Base-by-base conservation (phyloP, 1,140 invertebrate species). In the Paramacrobiotus metropolitanus region DNA sequence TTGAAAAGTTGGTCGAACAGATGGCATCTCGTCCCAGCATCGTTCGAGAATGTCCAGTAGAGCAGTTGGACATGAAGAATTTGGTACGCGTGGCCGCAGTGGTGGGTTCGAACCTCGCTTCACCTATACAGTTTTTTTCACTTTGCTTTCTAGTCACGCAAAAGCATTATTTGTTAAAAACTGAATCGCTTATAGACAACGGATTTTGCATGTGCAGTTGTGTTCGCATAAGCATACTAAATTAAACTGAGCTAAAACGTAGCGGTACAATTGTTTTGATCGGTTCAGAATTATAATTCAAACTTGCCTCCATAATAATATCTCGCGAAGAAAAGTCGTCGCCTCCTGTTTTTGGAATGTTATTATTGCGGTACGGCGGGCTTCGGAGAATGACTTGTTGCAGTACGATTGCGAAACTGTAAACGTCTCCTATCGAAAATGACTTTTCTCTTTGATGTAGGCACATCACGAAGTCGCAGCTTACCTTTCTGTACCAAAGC, bases 321-420 rank as follows among this genome's bases (percentile, higher is more conserved):
- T n/a, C n/a, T n/a, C n/a, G n/a, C n/a, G n/a, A n/a, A n/a, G n/a
- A n/a, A n/a, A n/a, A n/a, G n/a, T n/a, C n/a, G n/a, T n/a, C n/a
- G n/a, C n/a, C n/a, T n/a, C n/a, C n/a, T n/a, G n/a, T n/a, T n/a
- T n/a, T n/a, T n/a, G n/a, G 4, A 18, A 55, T 24, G 48, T 18
- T 18, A 4, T 9, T 55, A 4, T 4, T 55, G 9, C 48, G 48
- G 48, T 18, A 55, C 48, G 48, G 48, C 9, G 48, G 48, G 24
- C 48, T 55, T 4, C 48, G 48, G 24, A 55, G 48, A 18, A 55
- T 55, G 24, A 55, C 24, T 21, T 96, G 92, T 71, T 94, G 95
- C 9, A 95, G 76, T 40, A 97, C 81, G 48, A 97, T 83, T 2
- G 82, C 85, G 70, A 96, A 95, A n/a, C 87, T 88, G 71, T 95